Conservation (phyloP, 2,113 vertebrate genomes). For the Sinocyclocheilus anshuiensis region DNA sequence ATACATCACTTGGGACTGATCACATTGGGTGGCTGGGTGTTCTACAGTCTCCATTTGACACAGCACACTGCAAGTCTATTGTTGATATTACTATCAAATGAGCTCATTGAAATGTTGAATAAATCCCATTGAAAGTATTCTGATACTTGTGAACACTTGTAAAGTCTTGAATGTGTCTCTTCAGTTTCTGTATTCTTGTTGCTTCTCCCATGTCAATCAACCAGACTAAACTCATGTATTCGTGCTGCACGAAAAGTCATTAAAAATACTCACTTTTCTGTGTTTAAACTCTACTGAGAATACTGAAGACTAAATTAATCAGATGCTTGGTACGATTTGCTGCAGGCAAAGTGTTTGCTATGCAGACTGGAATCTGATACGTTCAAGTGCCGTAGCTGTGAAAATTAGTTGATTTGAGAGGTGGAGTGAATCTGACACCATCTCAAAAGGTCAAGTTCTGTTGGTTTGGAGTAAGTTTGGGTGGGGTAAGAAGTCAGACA, state of each 20-base stretch:
- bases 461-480: not conserved
- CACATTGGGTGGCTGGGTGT: not conserved
- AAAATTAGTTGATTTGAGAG: not conserved
- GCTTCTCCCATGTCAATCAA: not conserved
- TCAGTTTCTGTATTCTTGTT: not conserved
- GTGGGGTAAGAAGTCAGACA: not conserved
- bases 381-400: not conserved
- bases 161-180: not conserved
- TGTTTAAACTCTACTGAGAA: conserved; percentile 4
- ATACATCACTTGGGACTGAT: not conserved
- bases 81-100: not conserved
- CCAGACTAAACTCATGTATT: not conserved
- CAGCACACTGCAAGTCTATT: not conserved
- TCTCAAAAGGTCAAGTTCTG: not conserved
- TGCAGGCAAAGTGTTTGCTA: not conserved
- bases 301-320: conserved; percentile 25
- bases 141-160: no score
- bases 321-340: conserved; percentile 1
- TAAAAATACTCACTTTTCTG: conserved; percentile 12
- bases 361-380: conserved; percentile 17
- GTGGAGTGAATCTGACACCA: not conserved
- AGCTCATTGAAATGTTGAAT: not conserved
- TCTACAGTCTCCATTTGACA: not conserved
- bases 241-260: conserved; percentile 4
- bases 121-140: not conserved